phyloP scores from a whole-genome alignment of 2,797 vertebrate species.

The Prionace glauca region DNA sequence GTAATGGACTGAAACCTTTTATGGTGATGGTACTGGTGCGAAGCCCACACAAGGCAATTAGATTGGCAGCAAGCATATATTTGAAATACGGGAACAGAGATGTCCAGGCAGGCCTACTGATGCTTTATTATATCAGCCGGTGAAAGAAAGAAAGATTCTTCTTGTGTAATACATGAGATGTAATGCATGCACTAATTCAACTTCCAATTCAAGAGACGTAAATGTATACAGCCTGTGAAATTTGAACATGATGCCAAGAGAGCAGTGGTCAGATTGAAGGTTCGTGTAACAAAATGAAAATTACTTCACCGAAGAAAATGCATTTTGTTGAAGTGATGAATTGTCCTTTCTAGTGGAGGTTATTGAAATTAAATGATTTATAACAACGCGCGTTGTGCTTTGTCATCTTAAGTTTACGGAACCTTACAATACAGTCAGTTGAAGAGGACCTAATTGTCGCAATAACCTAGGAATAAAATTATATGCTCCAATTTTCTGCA shows the following conservation, averaged over 20 bases:
- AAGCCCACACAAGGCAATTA: not conserved
- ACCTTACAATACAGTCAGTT: not conserved
- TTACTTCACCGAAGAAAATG: not conserved
- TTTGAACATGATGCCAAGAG: not conserved
- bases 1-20: slow-evolving; percentile 11
- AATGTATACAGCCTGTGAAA: not conserved
- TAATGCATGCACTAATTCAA: not conserved
- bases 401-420: not conserved
- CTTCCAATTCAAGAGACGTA: not conserved
- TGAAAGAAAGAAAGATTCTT: not conserved
- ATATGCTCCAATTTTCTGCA: not conserved
- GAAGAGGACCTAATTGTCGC: not conserved
- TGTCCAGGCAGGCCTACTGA: not conserved
- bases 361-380: not conserved
- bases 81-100: slow-evolving; percentile 9
- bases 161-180: not conserved
- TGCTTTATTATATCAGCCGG: not conserved
- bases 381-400: not conserved
- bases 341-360: not conserved
- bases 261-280: not conserved
- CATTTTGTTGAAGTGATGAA: not conserved
- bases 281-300: not conserved
- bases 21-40: not conserved
- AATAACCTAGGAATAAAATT: not conserved
- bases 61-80: not conserved